phyloP scores from a whole-genome alignment of 2,888 invertebrate species.

The Leucophenga montana region DNA sequence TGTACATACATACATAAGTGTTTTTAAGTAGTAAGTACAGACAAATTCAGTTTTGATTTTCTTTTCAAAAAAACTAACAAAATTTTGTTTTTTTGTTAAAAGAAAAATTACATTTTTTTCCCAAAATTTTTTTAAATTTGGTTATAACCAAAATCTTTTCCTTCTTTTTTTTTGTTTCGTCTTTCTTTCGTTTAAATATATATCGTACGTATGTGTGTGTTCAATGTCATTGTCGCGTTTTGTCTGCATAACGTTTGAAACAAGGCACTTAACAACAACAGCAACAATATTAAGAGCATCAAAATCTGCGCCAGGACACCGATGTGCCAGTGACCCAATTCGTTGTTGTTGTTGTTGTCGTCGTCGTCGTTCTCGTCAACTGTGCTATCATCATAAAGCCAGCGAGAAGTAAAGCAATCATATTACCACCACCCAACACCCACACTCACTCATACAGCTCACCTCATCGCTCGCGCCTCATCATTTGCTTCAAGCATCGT shows the following conservation, averaged over 20 bases:
- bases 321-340: slow-evolving; percentile 25
- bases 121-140: no score
- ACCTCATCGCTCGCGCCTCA: neutral
- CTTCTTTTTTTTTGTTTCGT: no score
- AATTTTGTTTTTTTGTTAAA: no score
- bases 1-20: no score
- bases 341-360: neutral
- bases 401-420: neutral
- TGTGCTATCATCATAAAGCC: neutral
- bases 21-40: no score
- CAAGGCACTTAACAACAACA: neutral
- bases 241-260: slow-evolving; percentile 4
- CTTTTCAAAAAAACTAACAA: no score
- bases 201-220: neutral
- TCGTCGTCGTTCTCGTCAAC: neutral
- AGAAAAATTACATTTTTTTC: no score
- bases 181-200: no score
- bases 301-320: neutral
- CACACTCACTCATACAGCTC: neutral
- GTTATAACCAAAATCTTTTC: no score
- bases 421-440: neutral
- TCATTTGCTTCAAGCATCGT: neutral
- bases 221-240: slow-evolving; percentile 20
- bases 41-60: no score
- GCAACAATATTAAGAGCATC: no score